phyloP scores from a whole-genome alignment of 2,113 vertebrate genomes.

The Boleophthalmus pectinirostris region DNA sequence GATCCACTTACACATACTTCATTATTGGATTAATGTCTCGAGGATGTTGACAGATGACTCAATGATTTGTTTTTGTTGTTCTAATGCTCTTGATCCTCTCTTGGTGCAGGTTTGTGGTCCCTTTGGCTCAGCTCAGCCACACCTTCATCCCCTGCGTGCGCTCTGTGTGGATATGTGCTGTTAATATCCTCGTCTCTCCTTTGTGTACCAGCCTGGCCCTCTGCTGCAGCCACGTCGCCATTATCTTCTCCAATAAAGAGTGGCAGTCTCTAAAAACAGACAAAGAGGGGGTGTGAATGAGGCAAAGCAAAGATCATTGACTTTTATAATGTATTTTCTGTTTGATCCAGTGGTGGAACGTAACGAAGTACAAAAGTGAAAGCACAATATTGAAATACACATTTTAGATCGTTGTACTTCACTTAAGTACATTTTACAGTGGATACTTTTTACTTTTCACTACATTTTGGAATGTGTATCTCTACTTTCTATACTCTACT shows the following conservation, averaged over 20 bases:
- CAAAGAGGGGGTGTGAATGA: slow-evolving; percentile 34
- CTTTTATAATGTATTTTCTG: not conserved
- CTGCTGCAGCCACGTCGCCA: slow-evolving; percentile 68
- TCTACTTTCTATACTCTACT: too few species aligned
- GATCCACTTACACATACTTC: not conserved
- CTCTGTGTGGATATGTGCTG: slow-evolving; percentile 70
- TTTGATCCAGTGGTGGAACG: not conserved
- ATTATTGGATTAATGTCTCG: not conserved
- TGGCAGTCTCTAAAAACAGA: slow-evolving; percentile 23
- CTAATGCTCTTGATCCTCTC: not conserved
- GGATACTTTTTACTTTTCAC: too few species aligned
- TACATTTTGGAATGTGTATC: too few species aligned
- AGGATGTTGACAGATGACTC: not conserved
- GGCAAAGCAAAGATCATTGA: not conserved
- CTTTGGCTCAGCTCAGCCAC: slow-evolving; percentile 77
- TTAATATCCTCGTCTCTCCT: slow-evolving; percentile 74
- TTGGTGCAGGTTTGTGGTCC: slow-evolving; percentile 75
- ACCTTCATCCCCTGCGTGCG: slow-evolving; percentile 77
- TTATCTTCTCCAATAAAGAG: slow-evolving; percentile 55
- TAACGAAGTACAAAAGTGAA: too few species aligned
- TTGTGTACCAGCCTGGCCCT: slow-evolving; percentile 74
- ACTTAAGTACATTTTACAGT: too few species aligned
- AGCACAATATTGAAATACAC: too few species aligned
- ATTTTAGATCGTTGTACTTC: too few species aligned
- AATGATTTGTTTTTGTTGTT: not conserved